Conservation (phyloP, 2,888 invertebrate genomes). For the Scaptomyza tumidula region DNA sequence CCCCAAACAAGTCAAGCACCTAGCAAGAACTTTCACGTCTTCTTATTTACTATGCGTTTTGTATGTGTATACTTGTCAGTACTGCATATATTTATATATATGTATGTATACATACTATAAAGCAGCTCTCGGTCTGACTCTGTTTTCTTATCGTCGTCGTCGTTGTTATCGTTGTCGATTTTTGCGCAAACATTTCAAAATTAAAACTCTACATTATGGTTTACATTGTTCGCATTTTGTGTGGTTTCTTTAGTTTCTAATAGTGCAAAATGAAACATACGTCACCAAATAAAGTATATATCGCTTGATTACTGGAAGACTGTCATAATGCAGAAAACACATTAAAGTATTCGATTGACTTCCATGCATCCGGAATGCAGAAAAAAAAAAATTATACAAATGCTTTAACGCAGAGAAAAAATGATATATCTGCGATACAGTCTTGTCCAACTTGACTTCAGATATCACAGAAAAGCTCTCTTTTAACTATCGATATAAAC, state of each 20-base stretch:
- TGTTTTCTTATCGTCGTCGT: slow-evolving; percentile 15
- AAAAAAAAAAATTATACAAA: no score
- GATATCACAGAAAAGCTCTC: no score
- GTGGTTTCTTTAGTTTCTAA: not conserved
- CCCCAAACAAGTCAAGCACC: not conserved
- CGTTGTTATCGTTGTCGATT: slow-evolving; percentile 5
- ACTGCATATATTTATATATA: not conserved
- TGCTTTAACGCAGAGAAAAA: no score
- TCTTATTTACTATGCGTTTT: no score
- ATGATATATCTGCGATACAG: no score
- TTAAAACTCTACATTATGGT: slow-evolving; percentile 4
- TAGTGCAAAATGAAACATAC: not conserved
- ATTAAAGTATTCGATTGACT: no score
- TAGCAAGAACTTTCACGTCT: slow-evolving; percentile 25
- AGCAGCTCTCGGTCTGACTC: not conserved
- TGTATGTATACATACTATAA: not conserved
- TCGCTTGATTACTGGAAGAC: not conserved
- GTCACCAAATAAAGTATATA: not conserved
- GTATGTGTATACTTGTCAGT: not conserved
- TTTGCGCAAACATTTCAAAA: slow-evolving; percentile 25
- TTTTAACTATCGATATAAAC: no score
- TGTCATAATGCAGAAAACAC: no score
- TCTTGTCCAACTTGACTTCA: no score
- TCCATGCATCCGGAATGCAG: no score
- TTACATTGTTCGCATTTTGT: not conserved